phyloP scores from a whole-genome alignment of 2,888 invertebrate species.

The Hololepta plana region DNA sequence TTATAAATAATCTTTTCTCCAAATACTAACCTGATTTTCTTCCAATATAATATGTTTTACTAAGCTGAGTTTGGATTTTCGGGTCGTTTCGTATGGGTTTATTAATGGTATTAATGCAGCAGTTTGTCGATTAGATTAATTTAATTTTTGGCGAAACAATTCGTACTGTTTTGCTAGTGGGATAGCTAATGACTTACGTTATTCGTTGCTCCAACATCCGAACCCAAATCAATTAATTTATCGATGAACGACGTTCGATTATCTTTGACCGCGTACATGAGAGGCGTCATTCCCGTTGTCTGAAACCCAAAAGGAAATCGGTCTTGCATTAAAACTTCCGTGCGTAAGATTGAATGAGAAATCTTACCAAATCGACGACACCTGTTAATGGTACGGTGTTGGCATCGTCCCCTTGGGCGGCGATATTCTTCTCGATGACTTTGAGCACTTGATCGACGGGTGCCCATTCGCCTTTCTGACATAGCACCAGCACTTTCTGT shows the following conservation, averaged over 20 bases:
- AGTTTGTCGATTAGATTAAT: too few species aligned
- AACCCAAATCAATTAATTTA: constrained; percentile 81
- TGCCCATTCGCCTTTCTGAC: constrained; percentile 81
- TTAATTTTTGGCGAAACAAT: too few species aligned
- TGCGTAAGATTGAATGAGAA: too few species aligned
- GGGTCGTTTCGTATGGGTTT: too few species aligned
- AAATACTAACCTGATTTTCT: too few species aligned
- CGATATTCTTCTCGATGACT: constrained; percentile 63
- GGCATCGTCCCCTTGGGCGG: constrained; percentile 56
- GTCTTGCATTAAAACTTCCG: too few species aligned
- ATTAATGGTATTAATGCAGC: too few species aligned
- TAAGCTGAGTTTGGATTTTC: too few species aligned
- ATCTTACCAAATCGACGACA: constrained; percentile 65
- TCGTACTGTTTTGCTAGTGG: too few species aligned
- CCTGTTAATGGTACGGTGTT: constrained; percentile 60
- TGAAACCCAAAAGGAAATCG: too few species aligned
- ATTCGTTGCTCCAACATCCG: constrained; percentile 78
- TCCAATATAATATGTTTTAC: too few species aligned
- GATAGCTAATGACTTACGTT: constrained; percentile 78
- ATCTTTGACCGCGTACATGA: constrained; percentile 94
- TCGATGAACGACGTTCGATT: constrained; percentile 82
- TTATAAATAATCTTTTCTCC: too few species aligned
- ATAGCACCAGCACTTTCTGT: constrained; percentile 54
- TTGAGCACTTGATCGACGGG: constrained; percentile 78
- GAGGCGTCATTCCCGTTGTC: constrained; percentile 85